These are phyloP conservation scores for Trichechus manatus DNA, from an alignment of 2,113 vertebrate genomes.

Conservation along the genomic window DNA sequence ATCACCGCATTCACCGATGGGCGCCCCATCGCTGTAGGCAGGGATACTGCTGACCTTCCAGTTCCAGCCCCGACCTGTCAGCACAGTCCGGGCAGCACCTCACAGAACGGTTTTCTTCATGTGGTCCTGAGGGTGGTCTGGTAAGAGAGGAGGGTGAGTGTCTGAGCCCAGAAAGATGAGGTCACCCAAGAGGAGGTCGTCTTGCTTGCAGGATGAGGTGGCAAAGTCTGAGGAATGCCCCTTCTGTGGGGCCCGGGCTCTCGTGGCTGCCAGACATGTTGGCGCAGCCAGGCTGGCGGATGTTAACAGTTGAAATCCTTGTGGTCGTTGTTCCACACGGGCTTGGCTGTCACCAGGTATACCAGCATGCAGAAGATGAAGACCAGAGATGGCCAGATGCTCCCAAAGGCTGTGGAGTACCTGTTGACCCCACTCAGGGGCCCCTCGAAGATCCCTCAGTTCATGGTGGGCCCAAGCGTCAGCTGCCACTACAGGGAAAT, in stretches of 20 bases:
- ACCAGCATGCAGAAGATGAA: conserved; percentile 97
- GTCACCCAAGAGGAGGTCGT: fast-evolving
- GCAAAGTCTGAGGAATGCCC: background rate
- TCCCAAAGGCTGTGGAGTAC: conserved; percentile 96
- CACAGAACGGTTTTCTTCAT: conserved; percentile 76
- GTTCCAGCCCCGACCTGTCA: background rate
- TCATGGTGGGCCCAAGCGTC: conserved; percentile 87
- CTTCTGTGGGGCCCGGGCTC: fast-evolving
- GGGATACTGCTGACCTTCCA: background rate
- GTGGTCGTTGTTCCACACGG: conserved; percentile 96
- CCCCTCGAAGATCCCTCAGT: conserved; percentile 94
- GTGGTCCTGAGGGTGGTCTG: fast-evolving
- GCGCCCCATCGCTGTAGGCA: background rate
- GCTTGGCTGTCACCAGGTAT: conserved; percentile 94
- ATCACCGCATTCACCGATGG: background rate
- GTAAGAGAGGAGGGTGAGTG: conserved; percentile 56
- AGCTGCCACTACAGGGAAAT: conserved; percentile 48
- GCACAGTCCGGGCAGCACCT: background rate
- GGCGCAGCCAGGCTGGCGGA: conserved; percentile 94
- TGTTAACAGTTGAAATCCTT: conserved; percentile 98
- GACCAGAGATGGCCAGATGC: conserved; percentile 96
- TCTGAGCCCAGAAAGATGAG: conserved; percentile 76
- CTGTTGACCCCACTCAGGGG: conserved; percentile 95
- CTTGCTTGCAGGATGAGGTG: conserved; percentile 26
- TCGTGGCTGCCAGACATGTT: conserved; percentile 87